Evolutionary conservation across 2,113 vertebrate genomes (phyloP), one percentile per base, ranked within the genome.

Genomic region (Gobius niger): DNA sequence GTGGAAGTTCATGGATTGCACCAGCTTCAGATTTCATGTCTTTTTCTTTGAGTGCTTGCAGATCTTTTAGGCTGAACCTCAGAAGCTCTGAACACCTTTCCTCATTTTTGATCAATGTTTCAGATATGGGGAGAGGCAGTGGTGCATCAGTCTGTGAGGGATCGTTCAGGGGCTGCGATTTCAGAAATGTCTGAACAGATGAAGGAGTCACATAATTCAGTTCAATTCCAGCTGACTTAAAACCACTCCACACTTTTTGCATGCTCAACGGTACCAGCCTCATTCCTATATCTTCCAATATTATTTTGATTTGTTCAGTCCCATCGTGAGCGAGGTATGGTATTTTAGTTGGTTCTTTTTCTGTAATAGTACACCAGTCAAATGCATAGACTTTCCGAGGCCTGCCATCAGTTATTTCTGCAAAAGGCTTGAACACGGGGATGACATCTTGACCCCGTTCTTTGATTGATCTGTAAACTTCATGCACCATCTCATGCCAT

Each of bases 401-500:
- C 7, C 0, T 0, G 1, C 42, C 6, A 63, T 40, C 40, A 63
- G 2, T 12, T 51, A 3, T 24, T 4, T 8, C 0, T 24, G 1
- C 49, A 44, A 73, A 50, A 66, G 34, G 3, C 0, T 34, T 84
- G 72, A 92, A 75, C 10, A 92, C 81, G 42, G 94, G 94, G 70
- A 95, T 88, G 42, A 95, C 73, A 16, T 81, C 63, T 41, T 92
- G 77, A 14, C 52, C 46, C 41, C 47, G 75, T 14, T 80, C 54
- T 41, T 76, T 76, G 15, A 94, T 47, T 49, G 84, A 89, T 71
- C 73, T 85, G 75, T 95, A 95, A 10, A 95, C 78, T 16, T 74
- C 67, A 13, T 59, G 82, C 49, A 93, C 90, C 86, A 93, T 83
- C 49, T 84, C 76, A 46, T 93, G 88, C 93, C 94, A 95, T 3